phyloP scores from a whole-genome alignment of 2,797 vertebrate genomes.

The Epinephelus malabaricus region DNA sequence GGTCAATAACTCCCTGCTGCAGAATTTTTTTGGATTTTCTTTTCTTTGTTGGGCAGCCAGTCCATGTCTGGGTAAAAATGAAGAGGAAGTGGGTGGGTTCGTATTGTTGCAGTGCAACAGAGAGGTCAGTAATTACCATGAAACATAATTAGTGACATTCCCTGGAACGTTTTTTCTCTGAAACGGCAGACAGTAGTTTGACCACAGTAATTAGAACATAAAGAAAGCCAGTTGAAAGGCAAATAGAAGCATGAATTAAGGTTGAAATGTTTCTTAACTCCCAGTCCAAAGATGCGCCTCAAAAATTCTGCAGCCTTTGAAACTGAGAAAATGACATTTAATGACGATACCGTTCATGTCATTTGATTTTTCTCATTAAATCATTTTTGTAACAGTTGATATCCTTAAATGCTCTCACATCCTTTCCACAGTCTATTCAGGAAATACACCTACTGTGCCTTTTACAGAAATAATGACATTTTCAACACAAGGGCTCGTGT shows the following conservation, averaged over 20 bases:
- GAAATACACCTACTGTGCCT: background rate
- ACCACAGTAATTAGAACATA: conserved; percentile 51
- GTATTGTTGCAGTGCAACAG: conserved; percentile 44
- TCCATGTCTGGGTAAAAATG: conserved; percentile 46
- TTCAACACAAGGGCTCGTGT: background rate
- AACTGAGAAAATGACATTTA: background rate
- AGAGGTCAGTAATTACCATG: conserved; percentile 61
- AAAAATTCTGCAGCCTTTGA: background rate
- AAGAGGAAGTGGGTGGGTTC: conserved; percentile 53
- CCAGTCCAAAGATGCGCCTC: conserved; percentile 1
- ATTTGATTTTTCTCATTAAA: conserved; percentile 18
- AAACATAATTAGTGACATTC: conserved; percentile 54
- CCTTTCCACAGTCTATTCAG: conserved; percentile 18
- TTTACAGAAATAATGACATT: background rate
- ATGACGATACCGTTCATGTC: background rate
- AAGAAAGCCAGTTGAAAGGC: conserved; percentile 26
- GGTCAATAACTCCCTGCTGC: conserved; percentile 74
- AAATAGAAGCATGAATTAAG: conserved; percentile 16
- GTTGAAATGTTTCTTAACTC: conserved; percentile 29
- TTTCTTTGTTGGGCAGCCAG: conserved; percentile 55
- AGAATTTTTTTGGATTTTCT: conserved; percentile 61
- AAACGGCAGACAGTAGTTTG: conserved; percentile 37
- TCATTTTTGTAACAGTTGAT: background rate
- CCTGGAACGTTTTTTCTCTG: conserved; percentile 8
- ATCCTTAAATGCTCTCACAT: conserved; percentile 10